Evolutionary conservation across 2,888 invertebrate species (phyloP), one percentile per base, ranked within the genome.

Genomic region (Chrysina gloriosa): DNA sequence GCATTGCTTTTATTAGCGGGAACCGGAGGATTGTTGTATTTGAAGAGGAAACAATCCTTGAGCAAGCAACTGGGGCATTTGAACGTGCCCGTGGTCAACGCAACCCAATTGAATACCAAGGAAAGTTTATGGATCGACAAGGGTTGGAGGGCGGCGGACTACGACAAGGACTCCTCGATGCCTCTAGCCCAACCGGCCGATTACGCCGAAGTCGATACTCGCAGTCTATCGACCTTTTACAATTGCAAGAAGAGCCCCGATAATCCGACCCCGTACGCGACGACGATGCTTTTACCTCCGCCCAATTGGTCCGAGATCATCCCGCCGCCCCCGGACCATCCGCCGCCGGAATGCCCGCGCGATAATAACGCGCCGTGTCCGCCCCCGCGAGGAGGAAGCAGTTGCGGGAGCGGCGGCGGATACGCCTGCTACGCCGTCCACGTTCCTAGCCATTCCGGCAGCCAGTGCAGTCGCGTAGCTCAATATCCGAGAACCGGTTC

Each of bases 201-300:
- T 81, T 90, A 90, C 76, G 90, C 90, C 2, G 90, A 90, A 81
- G 90, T 90, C 29, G 87, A 88, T 77, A 86, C 87, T 3, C 82
- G 87, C 61, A 89, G 88, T 77, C 83, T 92, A 80, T 90, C 90
- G 65, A 91, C 91, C 0, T 92, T n/a, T 79, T 91, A 91, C 81
- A 89, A 89, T 75, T 86, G 87, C 75, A 88, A 89, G 79, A 89
- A 89, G 80, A 87, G 88, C 65, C 86, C 88, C 6, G 88, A 88
- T 73, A 88, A 89, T 79, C 89, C 90, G 0, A 89, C 89, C 1
- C 92, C 92, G 0, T 92, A 92, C 81, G 92, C 92, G 11, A 92
- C 92, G 0, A 92, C 92, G 7, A 91, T 91, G 83, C 84, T 92
- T 36, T 85, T 91, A 3, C 83, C 83, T 2, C 81, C 83, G 67